Base-by-base conservation (phyloP, 1,140 invertebrate species). In the Notospermus geniculatus region DNA sequence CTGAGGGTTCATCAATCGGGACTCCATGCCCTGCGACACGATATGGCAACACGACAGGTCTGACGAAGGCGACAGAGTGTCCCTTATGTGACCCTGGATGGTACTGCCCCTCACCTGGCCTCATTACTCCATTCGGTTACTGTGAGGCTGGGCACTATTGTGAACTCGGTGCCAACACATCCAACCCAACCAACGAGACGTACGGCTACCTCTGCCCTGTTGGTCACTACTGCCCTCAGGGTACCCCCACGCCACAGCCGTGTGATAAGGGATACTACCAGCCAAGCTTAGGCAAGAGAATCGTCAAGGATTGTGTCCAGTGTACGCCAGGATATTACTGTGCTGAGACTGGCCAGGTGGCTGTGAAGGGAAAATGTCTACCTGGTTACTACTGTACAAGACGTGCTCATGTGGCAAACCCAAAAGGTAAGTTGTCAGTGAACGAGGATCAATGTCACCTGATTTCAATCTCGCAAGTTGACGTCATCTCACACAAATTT, bases 91-190 rank as follows among this genome's bases (percentile, higher is more conserved):
- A 68, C 11, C 65, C 74, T 4, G 76, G 77, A 0, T 68, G 62
- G 19, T 78, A 78, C 62, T 79, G 77, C 56, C 68, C 71, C n/a
- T 61, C 67, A 0, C 22, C 41, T 2, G 76, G 76, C 5, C 65
- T 72, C 1, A 56, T 54, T 9, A 57, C 66, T 15, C 72, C 74
- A 0, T 61, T 59, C 36, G 68, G 50, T 17, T 25, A 66, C 22
- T 79, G 77, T 60, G 65, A 63, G 7, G 72, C 74, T 39, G 77
- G 77, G 0, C 65, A 79, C 57, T 77, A 69, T 67, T 79, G 77
- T 59, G 62, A 69, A 29, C 57, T 68, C 9, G 72, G 68, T n/a
- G 75, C 77, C 13, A 67, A 55, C 11, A 68, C 68, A 39, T 57
- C 73, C 0, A 65, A 63, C 22, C 77, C 77, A 13, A 64, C 61